These are phyloP conservation scores for Drosophila varians DNA, from an alignment of 1,140 invertebrate genomes.

Conservation along the genomic window DNA sequence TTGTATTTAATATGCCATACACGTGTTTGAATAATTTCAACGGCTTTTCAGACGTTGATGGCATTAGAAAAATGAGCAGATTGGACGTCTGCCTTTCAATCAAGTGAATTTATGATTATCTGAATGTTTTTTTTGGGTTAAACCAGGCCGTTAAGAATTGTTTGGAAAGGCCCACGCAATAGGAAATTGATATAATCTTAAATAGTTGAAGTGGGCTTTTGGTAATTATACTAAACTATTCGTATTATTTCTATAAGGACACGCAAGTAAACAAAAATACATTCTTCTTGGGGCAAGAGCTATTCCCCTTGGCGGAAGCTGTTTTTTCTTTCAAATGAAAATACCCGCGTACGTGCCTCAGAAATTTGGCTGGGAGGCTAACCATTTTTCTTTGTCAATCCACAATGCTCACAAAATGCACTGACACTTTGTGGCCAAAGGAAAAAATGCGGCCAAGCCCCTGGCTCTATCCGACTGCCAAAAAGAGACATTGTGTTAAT, in stretches of 20 bases:
- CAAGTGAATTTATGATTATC: constrained; percentile 48
- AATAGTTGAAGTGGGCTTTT: background rate
- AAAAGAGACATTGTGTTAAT: constrained; percentile 31
- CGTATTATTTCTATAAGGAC: no score
- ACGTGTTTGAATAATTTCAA: constrained; percentile 63
- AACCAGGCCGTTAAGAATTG: constrained; percentile 38
- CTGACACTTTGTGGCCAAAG: constrained; percentile 20
- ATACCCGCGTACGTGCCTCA: constrained; percentile 22
- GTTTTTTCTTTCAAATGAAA: constrained; percentile 12
- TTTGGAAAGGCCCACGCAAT: background rate
- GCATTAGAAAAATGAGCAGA: constrained; percentile 53
- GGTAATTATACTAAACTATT: background rate
- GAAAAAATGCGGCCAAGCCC: constrained; percentile 26
- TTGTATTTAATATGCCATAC: constrained; percentile 41
- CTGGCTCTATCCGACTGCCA: constrained; percentile 22
- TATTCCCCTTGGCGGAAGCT: constrained; percentile 19
- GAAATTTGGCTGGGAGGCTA: constrained; percentile 20
- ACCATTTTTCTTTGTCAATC: constrained; percentile 18
- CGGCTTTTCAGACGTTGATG: constrained; percentile 53
- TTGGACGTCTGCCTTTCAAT: constrained; percentile 20
- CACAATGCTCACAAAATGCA: constrained; percentile 13
- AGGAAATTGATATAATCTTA: background rate
- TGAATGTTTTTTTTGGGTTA: constrained; percentile 54
- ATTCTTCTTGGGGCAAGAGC: background rate
- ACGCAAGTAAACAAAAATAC: background rate